phyloP scores from a whole-genome alignment of 2,888 invertebrate genomes.

The Hoplodrina blanda region DNA sequence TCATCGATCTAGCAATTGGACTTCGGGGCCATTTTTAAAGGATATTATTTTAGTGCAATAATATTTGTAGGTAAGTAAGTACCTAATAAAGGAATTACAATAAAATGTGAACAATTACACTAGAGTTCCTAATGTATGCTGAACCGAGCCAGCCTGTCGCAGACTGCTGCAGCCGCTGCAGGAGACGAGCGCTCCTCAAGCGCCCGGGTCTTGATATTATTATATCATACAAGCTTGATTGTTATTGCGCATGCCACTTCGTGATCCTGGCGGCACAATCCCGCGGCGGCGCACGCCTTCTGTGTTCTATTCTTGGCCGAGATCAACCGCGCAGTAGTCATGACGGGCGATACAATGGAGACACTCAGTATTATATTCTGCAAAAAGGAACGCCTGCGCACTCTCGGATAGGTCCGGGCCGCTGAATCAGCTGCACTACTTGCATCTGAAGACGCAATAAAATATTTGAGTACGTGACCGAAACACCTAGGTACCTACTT shows the following conservation, averaged over 20 bases:
- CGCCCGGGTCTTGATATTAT: too few relatives aligned
- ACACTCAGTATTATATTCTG: background rate
- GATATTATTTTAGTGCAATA: background rate
- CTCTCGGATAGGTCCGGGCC: background rate
- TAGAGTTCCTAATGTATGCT: background rate
- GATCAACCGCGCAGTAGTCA: conserved; percentile 9
- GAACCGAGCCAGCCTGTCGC: too few relatives aligned
- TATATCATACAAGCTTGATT: too few relatives aligned
- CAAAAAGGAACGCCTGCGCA: background rate
- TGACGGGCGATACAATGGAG: conserved; percentile 12
- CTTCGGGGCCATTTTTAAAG: background rate
- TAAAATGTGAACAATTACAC: background rate
- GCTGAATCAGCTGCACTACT: background rate
- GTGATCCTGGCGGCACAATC: background rate
- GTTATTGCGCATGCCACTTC: background rate
- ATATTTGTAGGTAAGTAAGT: too few relatives aligned
- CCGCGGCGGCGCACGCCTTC: background rate
- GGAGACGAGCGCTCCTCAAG: too few relatives aligned
- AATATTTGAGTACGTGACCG: background rate
- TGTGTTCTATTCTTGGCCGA: conserved; percentile 2
- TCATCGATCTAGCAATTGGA: background rate
- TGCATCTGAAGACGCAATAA: background rate
- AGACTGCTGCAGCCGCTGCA: too few relatives aligned
- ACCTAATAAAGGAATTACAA: background rate
- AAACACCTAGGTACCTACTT: background rate